These are phyloP conservation scores for Tachina fera DNA, from an alignment of 2,888 invertebrate species.

Conservation along the genomic window DNA sequence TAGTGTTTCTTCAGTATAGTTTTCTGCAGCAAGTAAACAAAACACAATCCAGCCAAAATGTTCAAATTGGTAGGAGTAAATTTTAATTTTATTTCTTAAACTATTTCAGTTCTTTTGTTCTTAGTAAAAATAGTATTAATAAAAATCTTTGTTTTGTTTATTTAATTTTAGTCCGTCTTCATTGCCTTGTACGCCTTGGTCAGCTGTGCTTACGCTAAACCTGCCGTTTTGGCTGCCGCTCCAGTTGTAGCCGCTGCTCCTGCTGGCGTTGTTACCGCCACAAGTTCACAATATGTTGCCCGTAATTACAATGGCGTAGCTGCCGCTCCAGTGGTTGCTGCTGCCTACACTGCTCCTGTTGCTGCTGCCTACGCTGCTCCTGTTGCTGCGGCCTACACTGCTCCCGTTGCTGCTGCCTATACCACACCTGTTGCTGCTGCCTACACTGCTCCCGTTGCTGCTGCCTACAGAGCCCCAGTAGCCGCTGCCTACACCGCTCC, in stretches of 20 bases:
- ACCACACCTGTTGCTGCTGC: constrained; percentile 77
- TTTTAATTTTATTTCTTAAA: constrained; percentile 17
- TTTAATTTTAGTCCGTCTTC: constrained; percentile 80
- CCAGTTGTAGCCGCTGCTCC: constrained; percentile 70
- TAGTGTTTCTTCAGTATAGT: constrained; percentile 36
- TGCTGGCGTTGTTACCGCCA: constrained; percentile 80
- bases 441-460: constrained; percentile 69
- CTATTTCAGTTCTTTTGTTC: constrained; percentile 7
- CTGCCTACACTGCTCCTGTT: constrained; percentile 73
- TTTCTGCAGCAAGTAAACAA: constrained; percentile 57
- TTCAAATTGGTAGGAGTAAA: constrained; percentile 77
- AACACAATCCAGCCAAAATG: constrained; percentile 75
- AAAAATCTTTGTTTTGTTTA: not conserved
- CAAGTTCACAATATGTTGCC: constrained; percentile 81
- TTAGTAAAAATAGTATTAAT: not conserved
- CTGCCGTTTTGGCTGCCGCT: constrained; percentile 76
- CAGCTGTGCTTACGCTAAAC: constrained; percentile 84
- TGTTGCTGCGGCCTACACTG: constrained; percentile 75
- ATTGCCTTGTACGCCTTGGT: constrained; percentile 81
- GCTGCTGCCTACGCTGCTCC: constrained; percentile 76
- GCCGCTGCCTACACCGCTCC: constrained; percentile 74
- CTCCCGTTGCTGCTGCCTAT: constrained; percentile 74
- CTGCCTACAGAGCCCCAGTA: constrained; percentile 77
- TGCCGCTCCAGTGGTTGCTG: constrained; percentile 84
- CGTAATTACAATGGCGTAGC: constrained; percentile 76